These are phyloP conservation scores for Halictus ligatus DNA, from an alignment of 2,888 invertebrate species.

Conservation along the genomic window DNA sequence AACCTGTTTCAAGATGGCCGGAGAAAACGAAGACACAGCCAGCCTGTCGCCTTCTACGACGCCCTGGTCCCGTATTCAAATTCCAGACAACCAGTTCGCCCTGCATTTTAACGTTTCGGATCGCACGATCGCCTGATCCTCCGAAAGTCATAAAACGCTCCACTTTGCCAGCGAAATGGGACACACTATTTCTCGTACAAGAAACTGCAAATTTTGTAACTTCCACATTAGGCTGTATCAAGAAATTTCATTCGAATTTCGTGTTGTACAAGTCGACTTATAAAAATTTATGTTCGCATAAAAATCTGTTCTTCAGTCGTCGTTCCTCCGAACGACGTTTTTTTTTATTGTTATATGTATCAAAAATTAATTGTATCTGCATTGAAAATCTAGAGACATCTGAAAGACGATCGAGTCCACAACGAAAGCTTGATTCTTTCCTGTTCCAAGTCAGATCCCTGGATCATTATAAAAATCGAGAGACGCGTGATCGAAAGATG, in stretches of 20 bases:
- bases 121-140: neutral
- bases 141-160: neutral
- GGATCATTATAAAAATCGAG: neutral
- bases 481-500: neutral
- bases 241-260: too few species aligned
- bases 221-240: neutral
- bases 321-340: too few species aligned
- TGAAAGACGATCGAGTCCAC: too few species aligned
- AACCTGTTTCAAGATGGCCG: constrained; percentile 72
- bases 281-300: too few species aligned
- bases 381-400: too few species aligned
- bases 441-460: neutral
- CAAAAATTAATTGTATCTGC: too few species aligned
- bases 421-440: too few species aligned
- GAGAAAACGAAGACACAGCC: constrained; percentile 67
- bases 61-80: constrained; percentile 56
- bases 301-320: too few species aligned
- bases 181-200: neutral
- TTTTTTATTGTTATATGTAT: too few species aligned
- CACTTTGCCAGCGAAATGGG: neutral
- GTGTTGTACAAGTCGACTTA: too few species aligned
- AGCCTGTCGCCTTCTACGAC: constrained; percentile 71
- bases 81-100: constrained; percentile 19
- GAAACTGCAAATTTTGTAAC: neutral
- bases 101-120: neutral